Conservation (phyloP, 1,140 invertebrate genomes). For the Zelostemma sp. region DNA sequence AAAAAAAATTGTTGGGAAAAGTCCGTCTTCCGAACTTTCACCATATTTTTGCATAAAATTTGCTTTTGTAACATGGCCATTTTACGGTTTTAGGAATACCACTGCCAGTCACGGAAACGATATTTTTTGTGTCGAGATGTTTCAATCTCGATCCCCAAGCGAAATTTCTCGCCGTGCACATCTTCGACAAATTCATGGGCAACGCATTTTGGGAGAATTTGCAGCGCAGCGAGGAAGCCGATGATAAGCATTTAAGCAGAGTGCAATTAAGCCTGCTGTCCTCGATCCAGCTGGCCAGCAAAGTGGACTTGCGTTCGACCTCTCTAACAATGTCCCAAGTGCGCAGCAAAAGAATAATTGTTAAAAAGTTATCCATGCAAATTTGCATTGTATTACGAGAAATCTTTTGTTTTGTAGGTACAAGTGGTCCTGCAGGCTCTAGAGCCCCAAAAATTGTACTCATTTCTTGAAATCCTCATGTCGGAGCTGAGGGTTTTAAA, state of each 20-base stretch:
- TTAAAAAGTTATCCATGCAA: neutral
- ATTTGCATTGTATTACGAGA: neutral
- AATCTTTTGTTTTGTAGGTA: slow-evolving; percentile 33
- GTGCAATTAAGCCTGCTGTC: slow-evolving; percentile 51
- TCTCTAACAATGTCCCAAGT: slow-evolving; percentile 49
- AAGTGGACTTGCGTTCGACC: slow-evolving; percentile 53
- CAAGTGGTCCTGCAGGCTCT: slow-evolving; percentile 33
- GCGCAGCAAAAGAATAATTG: neutral
- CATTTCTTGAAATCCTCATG: slow-evolving; percentile 26
- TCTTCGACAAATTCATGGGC: slow-evolving; percentile 59
- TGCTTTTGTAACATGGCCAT: too few relatives aligned
- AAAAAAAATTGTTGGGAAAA: too few relatives aligned
- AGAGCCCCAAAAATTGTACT: slow-evolving; percentile 43
- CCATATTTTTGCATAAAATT: too few relatives aligned
- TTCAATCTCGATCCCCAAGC: slow-evolving; percentile 46
- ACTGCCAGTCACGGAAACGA: slow-evolving; percentile 36
- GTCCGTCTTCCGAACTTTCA: too few relatives aligned
- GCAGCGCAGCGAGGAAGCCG: slow-evolving; percentile 6
- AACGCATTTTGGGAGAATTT: slow-evolving; percentile 53
- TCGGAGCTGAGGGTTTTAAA: slow-evolving; percentile 56
- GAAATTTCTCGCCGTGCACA: slow-evolving; percentile 58
- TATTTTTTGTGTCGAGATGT: slow-evolving; percentile 52
- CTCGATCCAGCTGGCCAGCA: slow-evolving; percentile 59
- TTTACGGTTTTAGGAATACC: slow-evolving; percentile 44
- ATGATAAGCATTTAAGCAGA: slow-evolving; percentile 29